Evolutionary conservation across 1,140 invertebrate genomes (phyloP).

Genomic region (Pogonomyrmex barbatus): DNA sequence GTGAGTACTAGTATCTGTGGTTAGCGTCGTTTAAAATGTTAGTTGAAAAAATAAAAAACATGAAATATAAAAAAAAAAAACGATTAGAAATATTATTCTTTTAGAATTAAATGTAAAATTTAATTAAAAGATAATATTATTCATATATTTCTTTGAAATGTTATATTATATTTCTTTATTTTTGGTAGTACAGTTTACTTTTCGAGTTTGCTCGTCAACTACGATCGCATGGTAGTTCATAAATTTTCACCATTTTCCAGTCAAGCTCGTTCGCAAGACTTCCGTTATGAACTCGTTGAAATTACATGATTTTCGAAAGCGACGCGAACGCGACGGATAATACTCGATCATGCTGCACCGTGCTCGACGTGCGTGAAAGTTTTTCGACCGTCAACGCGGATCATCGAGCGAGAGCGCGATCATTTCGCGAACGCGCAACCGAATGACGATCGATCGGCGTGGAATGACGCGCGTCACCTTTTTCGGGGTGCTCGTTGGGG

Average conservation of each 20-base stretch:
- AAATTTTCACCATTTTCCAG: conserved; percentile 60
- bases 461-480: conserved; percentile 64
- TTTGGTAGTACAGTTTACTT: background rate
- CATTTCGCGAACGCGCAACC: conserved; percentile 57
- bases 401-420: conserved; percentile 57
- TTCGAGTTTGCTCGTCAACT: conserved; percentile 45
- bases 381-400: conserved; percentile 55
- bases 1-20: background rate
- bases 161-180: background rate
- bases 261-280: conserved; percentile 59
- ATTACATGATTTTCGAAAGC: conserved; percentile 61
- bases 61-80: background rate
- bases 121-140: background rate
- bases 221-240: conserved; percentile 37
- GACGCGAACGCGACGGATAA: conserved; percentile 55
- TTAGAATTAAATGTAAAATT: background rate
- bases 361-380: conserved; percentile 51
- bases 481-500: conserved; percentile 58
- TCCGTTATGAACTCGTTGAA: conserved; percentile 60
- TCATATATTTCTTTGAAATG: background rate
- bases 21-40: background rate
- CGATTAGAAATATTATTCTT: background rate
- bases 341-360: conserved; percentile 58
- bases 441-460: conserved; percentile 65
- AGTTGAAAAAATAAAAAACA: background rate